phyloP scores from a whole-genome alignment of 2,888 invertebrate genomes.

The Habroteleia sp. region DNA sequence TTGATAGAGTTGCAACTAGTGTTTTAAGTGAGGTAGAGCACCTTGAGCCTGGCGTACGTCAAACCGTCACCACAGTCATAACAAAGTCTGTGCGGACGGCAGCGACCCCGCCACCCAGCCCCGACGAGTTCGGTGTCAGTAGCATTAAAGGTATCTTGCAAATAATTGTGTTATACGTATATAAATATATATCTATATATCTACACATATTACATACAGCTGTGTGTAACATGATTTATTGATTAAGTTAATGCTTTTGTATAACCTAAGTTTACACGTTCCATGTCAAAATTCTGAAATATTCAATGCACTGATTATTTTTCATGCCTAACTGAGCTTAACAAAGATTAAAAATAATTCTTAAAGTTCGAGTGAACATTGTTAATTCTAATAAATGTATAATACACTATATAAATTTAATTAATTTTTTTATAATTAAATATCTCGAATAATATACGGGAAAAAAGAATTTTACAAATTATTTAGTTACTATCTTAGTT shows the following conservation, averaged over 20 bases:
- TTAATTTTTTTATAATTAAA: no score
- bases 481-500: no score
- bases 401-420: no score
- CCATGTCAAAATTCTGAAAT: conserved; percentile 67
- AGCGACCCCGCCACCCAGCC: conserved; percentile 80
- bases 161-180: conserved; percentile 79
- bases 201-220: conserved; percentile 79
- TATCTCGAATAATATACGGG: no score
- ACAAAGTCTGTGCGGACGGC: conserved; percentile 81
- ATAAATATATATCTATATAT: conserved; percentile 67
- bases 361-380: conserved; percentile 11
- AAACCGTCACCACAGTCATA: conserved; percentile 81
- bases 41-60: conserved; percentile 79
- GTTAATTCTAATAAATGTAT: no score
- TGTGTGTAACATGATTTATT: conserved; percentile 81
- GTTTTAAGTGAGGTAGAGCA: conserved; percentile 76
- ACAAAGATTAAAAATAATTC: conserved; percentile 57
- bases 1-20: conserved; percentile 70
- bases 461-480: no score
- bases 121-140: conserved; percentile 81
- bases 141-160: conserved; percentile 81
- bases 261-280: conserved; percentile 77
- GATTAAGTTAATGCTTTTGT: conserved; percentile 78
- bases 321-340: conserved; percentile 70
- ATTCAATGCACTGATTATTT: conserved; percentile 72